A percentile compares a stretch with the other conserved stretches of the same genome.
These are phyloP conservation scores for Aspidapion aeneum DNA, from an alignment of 2,888 invertebrate species.

Conservation along the genomic window DNA sequence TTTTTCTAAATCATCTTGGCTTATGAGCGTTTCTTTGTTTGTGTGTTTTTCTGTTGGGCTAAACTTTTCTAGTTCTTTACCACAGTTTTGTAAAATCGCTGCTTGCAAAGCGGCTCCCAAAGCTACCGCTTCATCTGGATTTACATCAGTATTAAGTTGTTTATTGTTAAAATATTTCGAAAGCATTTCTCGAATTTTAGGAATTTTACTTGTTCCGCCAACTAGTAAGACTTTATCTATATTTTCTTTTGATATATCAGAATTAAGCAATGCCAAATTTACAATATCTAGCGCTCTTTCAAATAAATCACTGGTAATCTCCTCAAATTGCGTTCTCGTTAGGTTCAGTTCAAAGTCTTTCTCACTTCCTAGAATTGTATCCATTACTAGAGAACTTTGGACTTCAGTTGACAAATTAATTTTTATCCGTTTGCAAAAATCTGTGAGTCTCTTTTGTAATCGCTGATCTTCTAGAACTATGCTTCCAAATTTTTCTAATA, in stretches of 20 bases:
- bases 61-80: conserved; percentile 17
- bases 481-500: neutral
- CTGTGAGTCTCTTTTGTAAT: conserved; percentile 14
- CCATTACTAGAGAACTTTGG: conserved; percentile 11
- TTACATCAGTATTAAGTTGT: conserved; percentile 24
- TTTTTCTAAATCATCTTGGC: too few relatives aligned
- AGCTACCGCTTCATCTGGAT: conserved; percentile 33
- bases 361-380: conserved; percentile 4
- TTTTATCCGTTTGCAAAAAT: conserved; percentile 17
- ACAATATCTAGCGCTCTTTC: conserved; percentile 21
- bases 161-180: conserved; percentile 21
- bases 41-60: conserved; percentile 27
- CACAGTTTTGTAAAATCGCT: conserved; percentile 18
- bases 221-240: conserved; percentile 29
- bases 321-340: conserved; percentile 24
- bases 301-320: conserved; percentile 21
- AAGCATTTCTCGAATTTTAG: conserved; percentile 25
- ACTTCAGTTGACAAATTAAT: conserved; percentile 15
- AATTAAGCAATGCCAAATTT: conserved; percentile 22
- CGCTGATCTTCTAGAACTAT: conserved; percentile 5
- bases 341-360: conserved; percentile 15
- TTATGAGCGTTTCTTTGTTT: too few relatives aligned
- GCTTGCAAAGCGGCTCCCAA: conserved; percentile 31
- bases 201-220: conserved; percentile 32
- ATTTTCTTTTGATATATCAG: conserved; percentile 19